A percentile compares a stretch with the other conserved stretches of the same genome.
Evolutionary conservation across 2,113 vertebrate species (phyloP).

Genomic region (Gulo gulo): DNA sequence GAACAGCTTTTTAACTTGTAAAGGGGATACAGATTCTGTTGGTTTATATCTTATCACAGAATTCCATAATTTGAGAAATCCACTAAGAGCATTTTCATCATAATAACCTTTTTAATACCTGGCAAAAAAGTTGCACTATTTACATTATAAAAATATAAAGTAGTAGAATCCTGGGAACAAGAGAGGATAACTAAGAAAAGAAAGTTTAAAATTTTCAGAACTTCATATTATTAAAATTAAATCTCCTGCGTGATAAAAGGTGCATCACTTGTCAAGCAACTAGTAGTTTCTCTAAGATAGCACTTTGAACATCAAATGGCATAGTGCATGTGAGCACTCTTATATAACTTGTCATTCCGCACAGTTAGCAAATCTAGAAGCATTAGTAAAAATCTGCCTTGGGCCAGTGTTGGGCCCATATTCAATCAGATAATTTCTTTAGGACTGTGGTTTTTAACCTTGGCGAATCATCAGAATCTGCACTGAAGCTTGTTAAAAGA

Average conservation of each 20-base stretch:
- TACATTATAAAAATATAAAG: neutral
- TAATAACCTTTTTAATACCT: neutral
- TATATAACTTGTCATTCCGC: no score
- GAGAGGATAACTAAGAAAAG: neutral
- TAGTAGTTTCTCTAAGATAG: neutral
- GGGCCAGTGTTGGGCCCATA: neutral
- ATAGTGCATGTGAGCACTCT: neutral
- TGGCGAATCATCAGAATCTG: neutral
- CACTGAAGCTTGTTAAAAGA: neutral
- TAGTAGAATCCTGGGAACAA: neutral
- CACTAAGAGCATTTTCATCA: neutral
- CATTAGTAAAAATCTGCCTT: neutral
- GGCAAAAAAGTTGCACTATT: neutral
- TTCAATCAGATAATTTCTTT: neutral
- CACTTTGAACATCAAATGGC: neutral
- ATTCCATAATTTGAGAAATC: neutral
- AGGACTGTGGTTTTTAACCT: neutral
- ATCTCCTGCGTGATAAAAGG: neutral
- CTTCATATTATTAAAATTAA: neutral
- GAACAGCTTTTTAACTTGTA: neutral
- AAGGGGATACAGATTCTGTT: neutral
- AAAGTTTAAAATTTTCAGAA: neutral
- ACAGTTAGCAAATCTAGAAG: neutral
- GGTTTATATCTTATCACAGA: neutral
- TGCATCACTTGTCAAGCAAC: neutral